Conservation (phyloP, 1,140 invertebrate genomes). For the Chymomyza costata region DNA sequence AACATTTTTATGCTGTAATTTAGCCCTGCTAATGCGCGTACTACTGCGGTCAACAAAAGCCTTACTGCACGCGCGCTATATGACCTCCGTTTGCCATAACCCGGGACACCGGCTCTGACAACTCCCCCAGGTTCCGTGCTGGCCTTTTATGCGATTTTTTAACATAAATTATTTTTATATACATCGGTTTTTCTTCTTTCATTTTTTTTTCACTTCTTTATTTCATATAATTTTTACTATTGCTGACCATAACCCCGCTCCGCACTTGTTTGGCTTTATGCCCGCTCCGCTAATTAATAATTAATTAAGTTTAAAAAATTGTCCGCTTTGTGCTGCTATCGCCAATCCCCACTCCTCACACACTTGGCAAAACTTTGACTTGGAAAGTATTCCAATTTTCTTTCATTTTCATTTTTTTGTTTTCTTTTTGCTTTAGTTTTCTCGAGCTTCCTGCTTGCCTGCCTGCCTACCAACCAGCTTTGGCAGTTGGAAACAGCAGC, state of each 20-base stretch:
- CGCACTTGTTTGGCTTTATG: conserved; percentile 60
- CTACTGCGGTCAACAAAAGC: conserved; percentile 58
- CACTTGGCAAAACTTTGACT: conserved; percentile 45
- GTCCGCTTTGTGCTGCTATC: background rate
- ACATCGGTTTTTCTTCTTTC: conserved; percentile 26
- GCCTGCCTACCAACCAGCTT: too few relatives aligned
- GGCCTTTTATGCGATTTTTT: conserved; percentile 48
- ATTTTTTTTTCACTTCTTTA: conserved; percentile 1
- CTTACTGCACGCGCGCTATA: conserved; percentile 48
- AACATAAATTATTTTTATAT: conserved; percentile 61
- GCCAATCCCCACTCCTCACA: conserved; percentile 7
- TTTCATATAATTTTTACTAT: conserved; percentile 14
- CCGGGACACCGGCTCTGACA: background rate
- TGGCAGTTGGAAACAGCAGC: too few relatives aligned
- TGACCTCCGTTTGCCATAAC: conserved; percentile 19
- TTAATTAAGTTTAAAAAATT: conserved; percentile 64
- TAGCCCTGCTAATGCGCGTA: conserved; percentile 60
- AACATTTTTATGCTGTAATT: conserved; percentile 28
- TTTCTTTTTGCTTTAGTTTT: conserved; percentile 18
- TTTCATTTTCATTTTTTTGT: conserved; percentile 40
- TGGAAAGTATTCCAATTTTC: conserved; percentile 68
- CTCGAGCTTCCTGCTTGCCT: background rate
- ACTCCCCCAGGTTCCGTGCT: background rate
- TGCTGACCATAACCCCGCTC: too few relatives aligned
- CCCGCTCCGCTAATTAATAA: conserved; percentile 59